Percentiles rank a stretch among this genome's conserved stretches.
Conservation (phyloP, 2,113 vertebrate species). For the Varanus salvator region DNA sequence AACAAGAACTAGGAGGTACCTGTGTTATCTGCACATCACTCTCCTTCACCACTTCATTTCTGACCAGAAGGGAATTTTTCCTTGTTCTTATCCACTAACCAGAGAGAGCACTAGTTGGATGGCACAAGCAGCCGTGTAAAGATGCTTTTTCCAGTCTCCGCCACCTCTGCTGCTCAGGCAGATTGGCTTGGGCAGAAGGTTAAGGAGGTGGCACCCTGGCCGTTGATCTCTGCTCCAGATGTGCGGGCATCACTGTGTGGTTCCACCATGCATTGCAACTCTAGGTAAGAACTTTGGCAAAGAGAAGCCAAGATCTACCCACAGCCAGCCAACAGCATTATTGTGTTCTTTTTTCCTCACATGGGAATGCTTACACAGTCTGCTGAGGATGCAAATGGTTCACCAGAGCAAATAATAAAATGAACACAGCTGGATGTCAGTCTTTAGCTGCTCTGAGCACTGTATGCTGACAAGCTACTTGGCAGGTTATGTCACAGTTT, state of each 20-base stretch:
- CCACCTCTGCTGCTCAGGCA: background rate
- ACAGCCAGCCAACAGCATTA: background rate
- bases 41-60: background rate
- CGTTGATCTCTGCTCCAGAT: background rate
- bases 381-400: background rate
- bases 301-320: background rate
- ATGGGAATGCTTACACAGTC: background rate
- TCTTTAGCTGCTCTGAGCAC: background rate
- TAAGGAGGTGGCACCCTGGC: background rate
- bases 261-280: background rate
- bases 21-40: background rate
- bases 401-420: slow-evolving; percentile 11
- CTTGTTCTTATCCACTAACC: background rate
- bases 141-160: background rate
- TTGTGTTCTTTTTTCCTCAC: background rate
- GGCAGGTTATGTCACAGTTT: background rate
- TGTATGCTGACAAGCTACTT: background rate
- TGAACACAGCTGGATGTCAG: background rate
- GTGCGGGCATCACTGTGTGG: background rate
- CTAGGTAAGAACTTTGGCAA: background rate
- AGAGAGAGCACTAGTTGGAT: background rate
- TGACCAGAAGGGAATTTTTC: background rate
- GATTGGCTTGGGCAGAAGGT: background rate
- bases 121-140: background rate
- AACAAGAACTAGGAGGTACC: background rate